These are phyloP conservation scores for Oscheius sp. DNA, from an alignment of 2,888 invertebrate species.

Conservation along the genomic window DNA sequence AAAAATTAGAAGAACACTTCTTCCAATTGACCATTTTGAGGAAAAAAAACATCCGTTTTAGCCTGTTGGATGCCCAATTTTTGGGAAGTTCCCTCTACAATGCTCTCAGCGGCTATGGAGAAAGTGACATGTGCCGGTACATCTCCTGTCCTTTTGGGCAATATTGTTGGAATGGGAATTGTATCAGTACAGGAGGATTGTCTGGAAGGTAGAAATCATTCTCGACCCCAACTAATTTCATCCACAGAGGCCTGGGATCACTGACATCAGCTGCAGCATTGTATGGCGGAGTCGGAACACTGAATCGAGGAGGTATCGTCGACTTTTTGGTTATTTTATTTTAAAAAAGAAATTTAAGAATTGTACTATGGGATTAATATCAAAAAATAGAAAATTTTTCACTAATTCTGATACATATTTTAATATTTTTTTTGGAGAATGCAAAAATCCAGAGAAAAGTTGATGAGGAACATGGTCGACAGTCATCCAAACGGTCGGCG, in stretches of 20 bases:
- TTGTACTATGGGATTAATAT: too few species aligned
- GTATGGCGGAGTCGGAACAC: conserved; percentile 36
- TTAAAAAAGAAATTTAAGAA: too few species aligned
- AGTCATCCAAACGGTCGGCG: too few species aligned
- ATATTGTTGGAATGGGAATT: conserved; percentile 70
- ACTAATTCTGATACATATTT: too few species aligned
- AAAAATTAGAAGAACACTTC: too few species aligned
- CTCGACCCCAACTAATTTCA: background rate
- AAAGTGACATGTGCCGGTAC: conserved; percentile 70
- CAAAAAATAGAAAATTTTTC: too few species aligned
- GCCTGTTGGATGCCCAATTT: conserved; percentile 44
- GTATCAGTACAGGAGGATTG: conserved; percentile 47
- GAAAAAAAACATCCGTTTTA: background rate
- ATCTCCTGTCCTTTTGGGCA: conserved; percentile 71
- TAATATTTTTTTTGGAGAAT: background rate
- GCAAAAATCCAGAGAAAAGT: too few species aligned
- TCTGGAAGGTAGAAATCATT: conserved; percentile 7
- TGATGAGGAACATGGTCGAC: too few species aligned
- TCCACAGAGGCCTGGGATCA: conserved; percentile 53
- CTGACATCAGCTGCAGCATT: conserved; percentile 60
- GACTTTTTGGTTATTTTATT: too few species aligned
- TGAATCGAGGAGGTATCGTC: conserved; percentile 11
- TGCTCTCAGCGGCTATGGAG: conserved; percentile 69
- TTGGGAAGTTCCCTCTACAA: conserved; percentile 65
- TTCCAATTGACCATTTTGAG: background rate